Conservation (phyloP, 1,140 invertebrate species). For the Procambarus virginalis region DNA sequence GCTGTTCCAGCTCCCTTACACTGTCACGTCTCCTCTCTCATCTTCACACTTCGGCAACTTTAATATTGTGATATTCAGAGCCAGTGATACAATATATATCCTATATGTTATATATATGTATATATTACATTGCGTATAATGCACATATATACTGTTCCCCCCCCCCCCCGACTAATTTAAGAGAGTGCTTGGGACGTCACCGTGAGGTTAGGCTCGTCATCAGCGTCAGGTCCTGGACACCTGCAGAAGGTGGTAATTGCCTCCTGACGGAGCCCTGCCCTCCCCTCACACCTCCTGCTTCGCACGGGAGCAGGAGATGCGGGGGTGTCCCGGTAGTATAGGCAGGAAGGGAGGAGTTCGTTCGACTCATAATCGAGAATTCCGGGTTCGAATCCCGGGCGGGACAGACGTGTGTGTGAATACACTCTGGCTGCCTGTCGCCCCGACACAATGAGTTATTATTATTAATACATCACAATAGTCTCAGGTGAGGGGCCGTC, state of each 20-base stretch:
- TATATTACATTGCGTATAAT: neutral
- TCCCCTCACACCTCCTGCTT: neutral
- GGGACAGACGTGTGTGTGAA: no score
- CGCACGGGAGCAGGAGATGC: neutral
- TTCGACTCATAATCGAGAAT: no score
- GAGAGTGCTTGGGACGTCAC: neutral
- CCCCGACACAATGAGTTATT: no score
- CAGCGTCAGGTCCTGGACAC: neutral
- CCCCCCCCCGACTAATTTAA: neutral
- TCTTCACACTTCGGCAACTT: neutral
- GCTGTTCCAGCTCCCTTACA: neutral
- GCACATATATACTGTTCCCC: neutral
- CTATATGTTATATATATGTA: no score
- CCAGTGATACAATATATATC: neutral
- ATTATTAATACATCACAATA: no score
- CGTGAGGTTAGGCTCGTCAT: neutral
- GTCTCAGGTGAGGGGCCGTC: no score
- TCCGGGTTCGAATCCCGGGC: no score
- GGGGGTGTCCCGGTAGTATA: no score
- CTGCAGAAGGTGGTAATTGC: neutral
- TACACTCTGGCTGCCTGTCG: no score
- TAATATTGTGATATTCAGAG: neutral
- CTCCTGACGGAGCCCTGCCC: neutral
- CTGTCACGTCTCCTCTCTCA: neutral
- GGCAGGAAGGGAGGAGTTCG: no score